Evolutionary conservation across 2,797 vertebrate species (phyloP), one percentile per base, ranked within the genome.

Genomic region (Triplophysa bombifrons): DNA sequence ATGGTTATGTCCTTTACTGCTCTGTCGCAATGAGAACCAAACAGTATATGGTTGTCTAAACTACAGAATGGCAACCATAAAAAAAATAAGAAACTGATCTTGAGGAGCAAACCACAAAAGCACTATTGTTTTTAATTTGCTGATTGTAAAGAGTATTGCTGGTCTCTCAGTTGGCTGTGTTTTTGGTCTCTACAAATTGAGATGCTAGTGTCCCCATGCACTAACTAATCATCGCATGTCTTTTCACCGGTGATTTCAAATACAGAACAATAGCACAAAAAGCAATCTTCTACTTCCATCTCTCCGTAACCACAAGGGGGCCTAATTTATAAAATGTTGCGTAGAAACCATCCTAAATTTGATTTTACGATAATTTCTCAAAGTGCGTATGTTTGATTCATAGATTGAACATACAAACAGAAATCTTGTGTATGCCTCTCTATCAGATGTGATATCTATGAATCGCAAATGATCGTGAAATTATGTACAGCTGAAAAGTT

Each of bases 41-140:
- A 67, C 44, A 71, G 38, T 14, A n/a, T 25, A 58, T 3, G 51
- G 60, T 65, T 81, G 34, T 70, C 53, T 74, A 34, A 64, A 69
- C 56, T 70, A 38, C 34, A 38, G 34, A 1, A 75, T 72, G 22
- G 48, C 60, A 73, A 73, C n/a, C 70, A 48, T 56, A 22, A 73
- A 48, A 48, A 27, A 80, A 53, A n/a, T 5, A 38, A 44, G 63
- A 74, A 48, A 67, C 34, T 46, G 7, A 65, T 73, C 60, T 80
- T 3, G 0, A 67, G n/a, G 14, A 38, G 22, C 38, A 69, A 77
- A 61, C 75, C 66, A 77, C 75, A 48, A 69, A 77, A 68, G 20
- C 67, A 71, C 44, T 67, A 68, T 64, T 78, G 76, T 63, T 78
- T 78, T 10, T n/a, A 46, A 56, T 46, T 17, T 48, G 22, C 17